These are phyloP conservation scores for Microhierax caerulescens DNA, from an alignment of 2,797 vertebrate genomes.

Conservation along the genomic window DNA sequence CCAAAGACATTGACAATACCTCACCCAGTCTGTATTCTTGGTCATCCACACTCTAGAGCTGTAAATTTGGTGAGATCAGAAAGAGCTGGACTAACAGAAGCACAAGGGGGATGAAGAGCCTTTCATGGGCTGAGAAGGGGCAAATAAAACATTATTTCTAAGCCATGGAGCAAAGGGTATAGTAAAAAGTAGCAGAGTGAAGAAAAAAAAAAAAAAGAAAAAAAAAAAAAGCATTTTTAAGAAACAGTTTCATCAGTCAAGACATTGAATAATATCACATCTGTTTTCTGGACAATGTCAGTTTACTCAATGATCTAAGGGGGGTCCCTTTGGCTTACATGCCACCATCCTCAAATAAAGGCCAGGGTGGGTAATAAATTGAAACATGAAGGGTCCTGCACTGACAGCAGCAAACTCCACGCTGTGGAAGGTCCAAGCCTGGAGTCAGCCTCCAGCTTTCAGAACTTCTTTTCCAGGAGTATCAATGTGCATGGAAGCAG, in stretches of 20 bases:
- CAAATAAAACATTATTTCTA: not conserved
- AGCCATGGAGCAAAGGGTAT: not conserved
- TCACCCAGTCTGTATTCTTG: not conserved
- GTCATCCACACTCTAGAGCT: not conserved
- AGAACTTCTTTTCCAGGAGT: not conserved
- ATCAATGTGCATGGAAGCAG: not conserved
- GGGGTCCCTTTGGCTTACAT: not conserved
- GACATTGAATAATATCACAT: not conserved
- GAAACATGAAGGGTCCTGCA: not conserved
- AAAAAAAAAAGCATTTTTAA: not conserved
- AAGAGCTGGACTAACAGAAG: not conserved
- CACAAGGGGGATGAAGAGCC: not conserved
- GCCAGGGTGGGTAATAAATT: not conserved
- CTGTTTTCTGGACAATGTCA: not conserved
- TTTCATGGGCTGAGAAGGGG: not conserved
- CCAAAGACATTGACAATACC: not conserved
- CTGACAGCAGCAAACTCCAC: not conserved
- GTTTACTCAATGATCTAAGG: not conserved
- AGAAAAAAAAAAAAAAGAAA: not conserved
- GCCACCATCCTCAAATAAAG: not conserved
- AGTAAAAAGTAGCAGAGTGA: not conserved
- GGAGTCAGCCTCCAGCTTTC: not conserved
- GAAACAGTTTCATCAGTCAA: not conserved
- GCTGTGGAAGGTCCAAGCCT: not conserved
- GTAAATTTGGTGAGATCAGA: not conserved